Evolutionary conservation across 37 sponge, comb jelly and placozoan species (phyloP), one percentile per base, ranked within the genome.

Genomic region (Dysidea cf. avara): DNA sequence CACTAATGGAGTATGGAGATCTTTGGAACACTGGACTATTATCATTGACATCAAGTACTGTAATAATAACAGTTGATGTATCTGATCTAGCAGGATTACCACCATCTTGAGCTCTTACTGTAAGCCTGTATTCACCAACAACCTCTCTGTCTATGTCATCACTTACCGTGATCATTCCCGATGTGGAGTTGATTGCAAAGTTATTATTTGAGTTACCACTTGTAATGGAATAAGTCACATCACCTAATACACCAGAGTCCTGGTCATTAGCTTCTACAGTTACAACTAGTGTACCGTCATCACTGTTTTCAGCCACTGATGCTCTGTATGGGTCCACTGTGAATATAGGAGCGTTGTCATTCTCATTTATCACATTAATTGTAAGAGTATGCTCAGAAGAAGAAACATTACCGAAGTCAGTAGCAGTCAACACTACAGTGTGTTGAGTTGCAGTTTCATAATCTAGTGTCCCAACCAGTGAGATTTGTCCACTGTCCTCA

Each of bases 261-360:
- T 76, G 72, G 38, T 81, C 86, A 29, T 22, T 60, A 12, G 78
- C 86, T 0, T 3, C 16, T 2, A 85, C 47, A 17, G 39, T 58
- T 6, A 60, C 72, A 3, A 84, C 70, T 1, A 51, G n/a, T 12
- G 70, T 71, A 18, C 64, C 64, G 14, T 21, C 7, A 5, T 59
- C 40, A 0, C 56, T 53, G 17, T 48, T 49, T 39, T 90, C 91
- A 24, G 12, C 3, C 0, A 84, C 69, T 22, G 63, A 48, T 20
- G 58, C 68, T 20, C 31, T 40, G 39, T 71, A 76, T 46, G 35
- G 66, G 9, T 50, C 47, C 16, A 12, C 13, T 30, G 18, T 0
- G 33, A 81, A 86, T 6, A 11, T 36, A 1, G 87, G 87, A 13
- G 49, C 0, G 54, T 55, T 78, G 38, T 88, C 80, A 59, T 88